Evolutionary conservation across 2,113 vertebrate genomes (phyloP).

Genomic region (Perca schrenkii): DNA sequence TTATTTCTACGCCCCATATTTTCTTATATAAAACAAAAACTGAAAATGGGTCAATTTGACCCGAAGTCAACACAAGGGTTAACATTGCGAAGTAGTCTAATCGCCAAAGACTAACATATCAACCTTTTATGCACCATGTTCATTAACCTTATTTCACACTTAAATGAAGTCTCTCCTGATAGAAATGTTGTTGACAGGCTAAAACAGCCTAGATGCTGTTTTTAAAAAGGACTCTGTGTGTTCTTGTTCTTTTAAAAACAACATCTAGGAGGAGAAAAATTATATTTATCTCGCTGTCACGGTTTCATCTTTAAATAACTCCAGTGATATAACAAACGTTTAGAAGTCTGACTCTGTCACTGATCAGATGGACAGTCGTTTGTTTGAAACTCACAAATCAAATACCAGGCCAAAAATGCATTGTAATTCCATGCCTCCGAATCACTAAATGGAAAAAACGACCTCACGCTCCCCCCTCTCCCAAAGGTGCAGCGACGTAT

Average conservation of each 20-base stretch:
- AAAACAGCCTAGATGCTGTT: neutral
- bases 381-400: constrained; percentile 13
- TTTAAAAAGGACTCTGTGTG: neutral
- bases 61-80: no score
- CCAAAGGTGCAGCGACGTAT: neutral
- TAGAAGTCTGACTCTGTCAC: constrained; percentile 3
- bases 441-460: neutral
- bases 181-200: neutral
- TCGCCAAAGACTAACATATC: no score
- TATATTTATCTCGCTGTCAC: constrained; percentile 11
- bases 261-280: neutral
- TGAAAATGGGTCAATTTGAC: no score
- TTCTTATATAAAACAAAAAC: no score
- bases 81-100: no score
- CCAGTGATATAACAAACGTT: neutral
- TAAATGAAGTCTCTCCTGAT: no score
- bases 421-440: neutral
- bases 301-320: constrained; percentile 49
- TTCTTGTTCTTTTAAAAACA: neutral
- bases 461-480: neutral
- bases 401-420: neutral
- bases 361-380: constrained; percentile 1
- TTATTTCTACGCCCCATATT: no score
- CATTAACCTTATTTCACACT: no score
- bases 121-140: no score